Evolutionary conservation across 2,113 vertebrate species (phyloP).

Genomic region (Gorsachius goisagi): DNA sequence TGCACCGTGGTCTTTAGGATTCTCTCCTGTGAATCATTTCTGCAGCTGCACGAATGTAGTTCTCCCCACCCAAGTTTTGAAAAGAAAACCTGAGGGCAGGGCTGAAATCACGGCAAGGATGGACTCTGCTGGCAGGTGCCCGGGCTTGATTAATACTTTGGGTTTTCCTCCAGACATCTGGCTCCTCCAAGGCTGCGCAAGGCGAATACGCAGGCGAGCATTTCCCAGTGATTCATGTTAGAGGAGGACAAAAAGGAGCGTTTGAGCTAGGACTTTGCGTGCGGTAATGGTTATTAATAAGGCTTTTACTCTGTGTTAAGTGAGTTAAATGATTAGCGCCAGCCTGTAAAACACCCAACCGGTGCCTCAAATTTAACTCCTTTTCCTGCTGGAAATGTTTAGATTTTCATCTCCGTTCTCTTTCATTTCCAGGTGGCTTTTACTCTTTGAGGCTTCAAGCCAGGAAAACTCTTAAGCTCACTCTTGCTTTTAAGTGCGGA

Average conservation of each 20-base stretch:
- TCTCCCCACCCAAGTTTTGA: neutral
- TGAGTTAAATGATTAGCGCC: neutral
- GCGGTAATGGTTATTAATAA: slow-evolving; percentile 7
- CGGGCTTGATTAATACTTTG: neutral
- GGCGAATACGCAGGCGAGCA: neutral
- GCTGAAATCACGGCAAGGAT: neutral
- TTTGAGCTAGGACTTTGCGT: neutral
- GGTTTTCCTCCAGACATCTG: slow-evolving; percentile 53
- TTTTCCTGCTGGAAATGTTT: neutral
- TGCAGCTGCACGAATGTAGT: neutral
- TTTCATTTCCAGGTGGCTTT: neutral
- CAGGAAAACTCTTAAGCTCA: slow-evolving; percentile 19
- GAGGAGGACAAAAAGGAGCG: neutral
- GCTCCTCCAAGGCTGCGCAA: neutral
- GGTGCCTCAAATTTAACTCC: neutral
- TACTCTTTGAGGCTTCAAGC: neutral
- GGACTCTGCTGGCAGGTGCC: neutral
- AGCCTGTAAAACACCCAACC: neutral
- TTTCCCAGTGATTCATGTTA: slow-evolving; percentile 11
- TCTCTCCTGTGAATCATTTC: neutral
- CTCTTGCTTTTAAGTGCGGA: neutral
- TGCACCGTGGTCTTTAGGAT: neutral
- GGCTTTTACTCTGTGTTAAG: neutral
- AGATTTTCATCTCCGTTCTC: neutral
- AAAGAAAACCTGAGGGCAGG: neutral